phyloP scores from a whole-genome alignment of 2,113 vertebrate species.

The Alectura lathami region DNA sequence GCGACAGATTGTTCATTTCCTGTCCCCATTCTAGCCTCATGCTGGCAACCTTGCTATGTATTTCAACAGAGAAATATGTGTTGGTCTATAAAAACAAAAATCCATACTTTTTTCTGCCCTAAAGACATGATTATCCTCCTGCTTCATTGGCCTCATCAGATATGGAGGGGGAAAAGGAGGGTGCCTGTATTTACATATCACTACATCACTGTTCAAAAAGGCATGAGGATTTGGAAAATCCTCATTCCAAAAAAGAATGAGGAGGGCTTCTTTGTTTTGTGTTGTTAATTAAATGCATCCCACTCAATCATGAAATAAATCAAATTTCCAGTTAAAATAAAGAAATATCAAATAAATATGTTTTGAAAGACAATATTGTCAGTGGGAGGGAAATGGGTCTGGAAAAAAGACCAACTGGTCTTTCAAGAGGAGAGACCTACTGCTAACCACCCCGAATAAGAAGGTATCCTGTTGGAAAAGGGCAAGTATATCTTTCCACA shows the following conservation, averaged over 20 bases:
- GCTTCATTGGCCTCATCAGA: not conserved
- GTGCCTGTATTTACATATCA: not conserved
- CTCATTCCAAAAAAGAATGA: too few species aligned
- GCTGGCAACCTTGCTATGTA: not conserved
- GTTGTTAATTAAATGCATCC: constrained; percentile 26
- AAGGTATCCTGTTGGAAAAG: not conserved
- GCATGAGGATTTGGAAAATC: not conserved
- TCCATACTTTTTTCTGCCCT: not conserved
- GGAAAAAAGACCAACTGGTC: not conserved
- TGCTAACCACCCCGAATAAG: not conserved
- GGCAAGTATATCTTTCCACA: not conserved
- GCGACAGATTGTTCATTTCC: not conserved
- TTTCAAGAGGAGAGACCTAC: not conserved
- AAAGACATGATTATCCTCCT: not conserved
- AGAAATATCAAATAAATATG: constrained; percentile 10
- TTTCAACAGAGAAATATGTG: constrained; percentile 34
- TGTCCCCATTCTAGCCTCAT: not conserved
- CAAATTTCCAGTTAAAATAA: not conserved
- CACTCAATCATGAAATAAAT: constrained; percentile 5
- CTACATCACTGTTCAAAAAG: not conserved
- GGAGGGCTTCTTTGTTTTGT: not conserved
- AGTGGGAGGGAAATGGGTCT: not conserved
- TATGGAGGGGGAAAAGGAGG: not conserved
- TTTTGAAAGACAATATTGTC: constrained; percentile 4
- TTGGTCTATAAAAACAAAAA: not conserved